Conservation (phyloP, 1,140 invertebrate species). For the Zaprionus ornatus region DNA sequence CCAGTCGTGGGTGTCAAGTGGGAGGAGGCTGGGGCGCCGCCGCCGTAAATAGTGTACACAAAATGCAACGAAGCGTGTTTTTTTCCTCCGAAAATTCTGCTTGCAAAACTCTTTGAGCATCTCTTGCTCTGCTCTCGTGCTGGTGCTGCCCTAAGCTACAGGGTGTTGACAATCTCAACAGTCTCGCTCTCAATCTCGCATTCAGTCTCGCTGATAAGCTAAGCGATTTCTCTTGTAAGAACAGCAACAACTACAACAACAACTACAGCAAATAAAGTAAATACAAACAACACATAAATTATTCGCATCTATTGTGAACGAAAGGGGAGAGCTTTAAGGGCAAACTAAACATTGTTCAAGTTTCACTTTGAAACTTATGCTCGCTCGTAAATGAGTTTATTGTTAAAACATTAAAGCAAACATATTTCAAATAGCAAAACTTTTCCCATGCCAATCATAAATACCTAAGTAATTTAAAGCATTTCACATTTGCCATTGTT, state of each 20-base stretch:
- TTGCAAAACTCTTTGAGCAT: conserved; percentile 4
- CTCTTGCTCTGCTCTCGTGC: background rate
- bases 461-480: too few relatives aligned
- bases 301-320: background rate
- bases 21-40: background rate
- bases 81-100: conserved; percentile 6
- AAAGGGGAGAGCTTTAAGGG: background rate
- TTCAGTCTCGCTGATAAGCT: conserved; percentile 23
- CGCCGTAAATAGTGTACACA: conserved; percentile 14
- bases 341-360: background rate
- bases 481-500: background rate
- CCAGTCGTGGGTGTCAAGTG: background rate
- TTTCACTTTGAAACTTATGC: background rate
- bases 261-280: conserved; percentile 13
- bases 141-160: background rate
- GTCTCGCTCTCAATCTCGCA: background rate
- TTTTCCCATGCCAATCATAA: background rate
- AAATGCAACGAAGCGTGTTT: conserved; percentile 37
- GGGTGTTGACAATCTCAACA: conserved; percentile 27
- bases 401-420: background rate
- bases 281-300: conserved; percentile 13
- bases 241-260: background rate
- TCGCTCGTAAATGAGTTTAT: background rate
- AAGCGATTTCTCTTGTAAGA: conserved; percentile 15
- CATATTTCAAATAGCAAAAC: background rate